These are phyloP conservation scores for Monodelphis domestica DNA, from an alignment of 2,797 vertebrate genomes.

Conservation along the genomic window DNA sequence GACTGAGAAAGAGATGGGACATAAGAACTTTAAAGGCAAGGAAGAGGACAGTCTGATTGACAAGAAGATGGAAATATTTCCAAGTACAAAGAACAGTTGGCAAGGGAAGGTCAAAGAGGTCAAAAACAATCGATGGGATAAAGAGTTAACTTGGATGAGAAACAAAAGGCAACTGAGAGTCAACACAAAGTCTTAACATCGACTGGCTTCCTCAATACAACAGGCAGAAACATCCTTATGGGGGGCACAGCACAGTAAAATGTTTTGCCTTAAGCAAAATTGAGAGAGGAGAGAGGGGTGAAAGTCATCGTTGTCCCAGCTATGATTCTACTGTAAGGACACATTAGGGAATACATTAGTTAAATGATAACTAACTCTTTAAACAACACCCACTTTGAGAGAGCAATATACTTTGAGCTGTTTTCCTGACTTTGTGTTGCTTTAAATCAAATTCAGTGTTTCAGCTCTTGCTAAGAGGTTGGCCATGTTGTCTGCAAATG, in stretches of 20 bases:
- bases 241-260: background rate
- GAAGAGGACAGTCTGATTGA: background rate
- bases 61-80: background rate
- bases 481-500: constrained; percentile 81
- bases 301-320: background rate
- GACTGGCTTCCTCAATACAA: background rate
- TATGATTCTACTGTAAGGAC: too few relatives aligned
- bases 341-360: constrained; percentile 10
- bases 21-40: background rate
- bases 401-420: constrained; percentile 74
- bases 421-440: constrained; percentile 74
- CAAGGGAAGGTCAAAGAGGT: background rate
- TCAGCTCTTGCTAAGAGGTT: constrained; percentile 77
- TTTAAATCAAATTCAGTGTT: constrained; percentile 74
- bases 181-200: background rate
- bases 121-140: background rate
- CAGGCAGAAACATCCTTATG: background rate
- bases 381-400: constrained; percentile 67
- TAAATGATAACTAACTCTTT: constrained; percentile 61
- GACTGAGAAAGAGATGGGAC: background rate
- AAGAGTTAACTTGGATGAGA: background rate
- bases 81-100: background rate
- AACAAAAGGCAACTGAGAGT: background rate
- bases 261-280: background rate
- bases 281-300: accelerated